A percentile compares a stretch with the other conserved stretches of the same genome.
phyloP scores from a whole-genome alignment of 1,140 invertebrate genomes.

The Odontomachus brunneus region DNA sequence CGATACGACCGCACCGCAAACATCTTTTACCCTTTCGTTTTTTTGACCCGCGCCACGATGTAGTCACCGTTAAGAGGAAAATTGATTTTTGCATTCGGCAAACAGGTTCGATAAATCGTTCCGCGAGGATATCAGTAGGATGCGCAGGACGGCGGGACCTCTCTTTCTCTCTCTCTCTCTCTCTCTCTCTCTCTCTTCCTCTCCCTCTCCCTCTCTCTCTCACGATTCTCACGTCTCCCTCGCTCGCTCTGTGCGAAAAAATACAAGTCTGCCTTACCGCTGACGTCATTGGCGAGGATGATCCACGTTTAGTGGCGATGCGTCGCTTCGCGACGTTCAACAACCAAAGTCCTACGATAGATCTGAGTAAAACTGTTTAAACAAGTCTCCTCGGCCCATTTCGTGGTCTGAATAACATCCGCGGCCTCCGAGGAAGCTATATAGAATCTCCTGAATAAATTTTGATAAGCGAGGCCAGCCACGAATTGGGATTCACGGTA shows the following conservation, averaged over 20 bases:
- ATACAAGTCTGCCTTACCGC: constrained; percentile 36
- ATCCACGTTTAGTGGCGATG: constrained; percentile 28
- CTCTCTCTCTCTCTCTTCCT: constrained; percentile 22
- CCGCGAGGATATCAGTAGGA: constrained; percentile 29
- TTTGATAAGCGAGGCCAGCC: neutral
- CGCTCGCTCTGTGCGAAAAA: constrained; percentile 48
- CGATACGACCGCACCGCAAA: no score
- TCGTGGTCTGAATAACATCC: neutral
- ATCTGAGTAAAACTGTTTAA: constrained; percentile 19
- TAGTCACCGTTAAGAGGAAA: constrained; percentile 53
- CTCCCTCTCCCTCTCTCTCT: constrained; percentile 28
- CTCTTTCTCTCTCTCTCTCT: constrained; percentile 31
- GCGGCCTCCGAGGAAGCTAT: neutral
- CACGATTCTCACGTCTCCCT: constrained; percentile 55
- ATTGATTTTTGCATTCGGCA: constrained; percentile 54
- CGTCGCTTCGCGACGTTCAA: neutral
- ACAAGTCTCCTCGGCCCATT: neutral
- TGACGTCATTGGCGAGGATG: constrained; percentile 56
- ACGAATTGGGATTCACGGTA: constrained; percentile 15
- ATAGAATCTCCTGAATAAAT: constrained; percentile 3
- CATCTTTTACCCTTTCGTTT: constrained; percentile 15
- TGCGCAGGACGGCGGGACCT: no score
- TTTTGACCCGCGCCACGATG: constrained; percentile 34
- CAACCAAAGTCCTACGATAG: neutral
- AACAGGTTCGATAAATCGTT: constrained; percentile 59